A percentile compares a stretch with the other conserved stretches of the same genome.
Conservation (phyloP, 2,888 invertebrate species). For the Macrosiphum euphorbiae region DNA sequence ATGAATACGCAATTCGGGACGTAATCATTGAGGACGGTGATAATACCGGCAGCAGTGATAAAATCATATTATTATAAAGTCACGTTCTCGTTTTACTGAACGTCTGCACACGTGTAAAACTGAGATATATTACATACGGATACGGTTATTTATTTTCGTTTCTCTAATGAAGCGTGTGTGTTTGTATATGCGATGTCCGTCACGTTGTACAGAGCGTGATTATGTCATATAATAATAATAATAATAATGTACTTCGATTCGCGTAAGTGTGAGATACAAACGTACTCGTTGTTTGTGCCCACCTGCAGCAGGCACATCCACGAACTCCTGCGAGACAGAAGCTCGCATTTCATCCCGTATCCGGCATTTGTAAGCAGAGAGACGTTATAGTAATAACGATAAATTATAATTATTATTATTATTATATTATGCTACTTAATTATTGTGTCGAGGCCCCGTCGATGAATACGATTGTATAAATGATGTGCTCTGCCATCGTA, state of each 20-base stretch:
- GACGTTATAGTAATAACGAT: neutral
- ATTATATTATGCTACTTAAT: neutral
- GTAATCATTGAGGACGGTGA: neutral
- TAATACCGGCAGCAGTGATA: neutral
- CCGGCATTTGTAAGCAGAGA: neutral
- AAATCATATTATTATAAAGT: neutral
- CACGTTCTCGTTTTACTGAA: neutral
- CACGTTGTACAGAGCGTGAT: slow-evolving; percentile 11
- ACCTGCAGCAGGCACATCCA: neutral
- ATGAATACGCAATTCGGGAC: neutral
- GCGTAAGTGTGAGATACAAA: neutral
- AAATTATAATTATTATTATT: neutral
- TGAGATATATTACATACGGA: neutral
- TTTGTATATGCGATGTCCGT: neutral
- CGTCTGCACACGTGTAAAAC: neutral
- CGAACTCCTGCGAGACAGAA: neutral
- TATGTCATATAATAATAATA: neutral
- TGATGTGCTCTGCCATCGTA: neutral
- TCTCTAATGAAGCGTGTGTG: neutral
- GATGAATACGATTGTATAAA: neutral
- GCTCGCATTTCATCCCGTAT: neutral
- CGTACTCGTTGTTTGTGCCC: neutral
- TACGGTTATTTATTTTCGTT: neutral
- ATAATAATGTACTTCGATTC: neutral
- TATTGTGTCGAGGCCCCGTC: neutral